Evolutionary conservation across 2,888 invertebrate species (phyloP).

Genomic region (Zygogramma bicolorata): DNA sequence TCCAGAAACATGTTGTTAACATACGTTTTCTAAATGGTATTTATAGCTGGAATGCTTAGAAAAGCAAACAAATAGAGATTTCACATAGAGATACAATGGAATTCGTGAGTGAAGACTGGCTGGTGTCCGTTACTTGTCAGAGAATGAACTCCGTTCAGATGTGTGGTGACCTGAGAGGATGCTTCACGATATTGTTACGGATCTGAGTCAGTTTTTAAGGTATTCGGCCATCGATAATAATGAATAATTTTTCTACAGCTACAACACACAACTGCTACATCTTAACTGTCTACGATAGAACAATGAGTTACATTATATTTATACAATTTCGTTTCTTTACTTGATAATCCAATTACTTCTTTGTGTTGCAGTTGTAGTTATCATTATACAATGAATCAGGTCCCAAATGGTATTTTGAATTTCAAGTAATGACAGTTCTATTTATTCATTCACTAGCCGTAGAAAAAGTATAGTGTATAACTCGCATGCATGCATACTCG

Average conservation of each 20-base stretch:
- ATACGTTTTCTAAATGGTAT: conserved; percentile 3
- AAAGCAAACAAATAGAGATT: conserved; percentile 63
- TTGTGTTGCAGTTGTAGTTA: too few species aligned
- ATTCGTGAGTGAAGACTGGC: conserved; percentile 63
- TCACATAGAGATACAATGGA: conserved; percentile 66
- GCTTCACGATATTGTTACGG: neutral
- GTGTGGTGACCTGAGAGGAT: neutral
- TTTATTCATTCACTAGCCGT: too few species aligned
- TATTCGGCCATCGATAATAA: neutral
- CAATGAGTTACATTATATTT: too few species aligned
- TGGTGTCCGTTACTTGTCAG: conserved; percentile 61
- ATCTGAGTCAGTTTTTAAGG: neutral
- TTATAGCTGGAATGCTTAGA: conserved; percentile 57
- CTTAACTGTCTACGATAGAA: too few species aligned
- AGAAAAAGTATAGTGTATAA: too few species aligned
- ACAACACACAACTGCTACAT: too few species aligned
- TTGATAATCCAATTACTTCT: too few species aligned
- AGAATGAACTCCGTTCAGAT: conserved; percentile 10
- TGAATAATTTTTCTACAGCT: neutral
- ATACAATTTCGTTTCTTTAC: too few species aligned
- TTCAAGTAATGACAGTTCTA: too few species aligned
- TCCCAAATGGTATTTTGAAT: too few species aligned
- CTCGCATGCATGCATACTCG: too few species aligned
- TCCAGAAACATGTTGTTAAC: conserved; percentile 3
- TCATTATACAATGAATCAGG: too few species aligned